phyloP scores from a whole-genome alignment of 2,888 invertebrate genomes.

The Acanthosoma haemorrhoidale region DNA sequence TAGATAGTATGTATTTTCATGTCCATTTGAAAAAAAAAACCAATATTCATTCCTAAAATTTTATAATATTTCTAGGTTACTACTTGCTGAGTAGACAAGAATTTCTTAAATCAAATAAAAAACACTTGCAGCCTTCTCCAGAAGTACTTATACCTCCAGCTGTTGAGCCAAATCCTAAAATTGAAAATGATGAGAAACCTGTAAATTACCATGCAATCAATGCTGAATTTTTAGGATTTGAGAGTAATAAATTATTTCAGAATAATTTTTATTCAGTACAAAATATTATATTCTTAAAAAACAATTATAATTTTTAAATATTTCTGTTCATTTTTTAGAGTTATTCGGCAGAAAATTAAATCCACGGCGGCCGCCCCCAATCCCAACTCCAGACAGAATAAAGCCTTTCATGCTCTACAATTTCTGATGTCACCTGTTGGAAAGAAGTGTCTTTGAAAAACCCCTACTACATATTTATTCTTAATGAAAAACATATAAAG shows the following conservation, averaged over 20 bases:
- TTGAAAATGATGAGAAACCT: slow-evolving; percentile 25
- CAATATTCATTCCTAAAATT: no score
- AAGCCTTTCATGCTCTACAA: neutral
- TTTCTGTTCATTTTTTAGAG: neutral
- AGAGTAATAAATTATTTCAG: slow-evolving; percentile 24
- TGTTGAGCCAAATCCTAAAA: slow-evolving; percentile 20
- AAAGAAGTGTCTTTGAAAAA: no score
- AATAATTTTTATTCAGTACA: neutral
- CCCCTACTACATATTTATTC: no score
- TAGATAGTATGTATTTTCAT: no score
- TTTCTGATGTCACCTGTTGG: no score
- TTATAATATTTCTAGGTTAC: slow-evolving; percentile 30
- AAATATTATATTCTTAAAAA: neutral
- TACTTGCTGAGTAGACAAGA: slow-evolving; percentile 38
- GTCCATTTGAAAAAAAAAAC: no score
- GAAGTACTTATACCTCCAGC: slow-evolving; percentile 28
- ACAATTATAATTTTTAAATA: neutral
- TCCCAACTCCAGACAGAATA: neutral
- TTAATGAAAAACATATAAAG: no score
- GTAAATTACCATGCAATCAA: slow-evolving; percentile 38
- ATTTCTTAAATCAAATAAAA: slow-evolving; percentile 33
- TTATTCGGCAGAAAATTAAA: neutral
- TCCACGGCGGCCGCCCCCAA: neutral
- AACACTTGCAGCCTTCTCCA: slow-evolving; percentile 36
- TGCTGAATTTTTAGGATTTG: slow-evolving; percentile 34